Conservation (phyloP, 2,113 vertebrate genomes). For the Nycticebus coucang region DNA sequence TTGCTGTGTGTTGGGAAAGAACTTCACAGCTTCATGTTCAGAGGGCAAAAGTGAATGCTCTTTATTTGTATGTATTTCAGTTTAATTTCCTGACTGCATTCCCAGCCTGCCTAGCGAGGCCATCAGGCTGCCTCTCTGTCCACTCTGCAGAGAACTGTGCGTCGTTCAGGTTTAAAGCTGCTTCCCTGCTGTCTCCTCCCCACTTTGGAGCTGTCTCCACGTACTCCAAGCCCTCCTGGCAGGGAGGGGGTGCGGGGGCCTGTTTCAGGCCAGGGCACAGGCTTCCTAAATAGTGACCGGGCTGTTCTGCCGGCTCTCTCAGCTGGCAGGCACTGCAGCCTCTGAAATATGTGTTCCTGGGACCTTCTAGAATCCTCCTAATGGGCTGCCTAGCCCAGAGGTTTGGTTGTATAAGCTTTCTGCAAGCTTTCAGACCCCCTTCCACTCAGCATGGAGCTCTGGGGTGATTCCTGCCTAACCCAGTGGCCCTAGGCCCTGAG, state of each 20-base stretch:
- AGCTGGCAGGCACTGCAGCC: rapidly evolving
- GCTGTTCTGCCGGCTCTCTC: too few species aligned
- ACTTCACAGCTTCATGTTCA: background rate
- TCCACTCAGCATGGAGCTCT: background rate
- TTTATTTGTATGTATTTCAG: background rate
- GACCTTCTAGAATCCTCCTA: rapidly evolving
- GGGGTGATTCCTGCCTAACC: background rate
- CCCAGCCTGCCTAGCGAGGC: background rate
- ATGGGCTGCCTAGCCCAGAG: background rate
- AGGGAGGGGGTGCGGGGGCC: background rate
- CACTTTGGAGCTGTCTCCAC: too few species aligned
- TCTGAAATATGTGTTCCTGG: rapidly evolving
- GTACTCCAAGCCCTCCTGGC: background rate
- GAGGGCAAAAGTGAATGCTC: background rate
- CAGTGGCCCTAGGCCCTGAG: background rate
- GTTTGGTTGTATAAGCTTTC: background rate
- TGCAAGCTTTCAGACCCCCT: background rate
- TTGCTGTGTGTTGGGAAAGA: background rate
- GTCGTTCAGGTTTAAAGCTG: background rate
- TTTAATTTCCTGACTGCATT: background rate
- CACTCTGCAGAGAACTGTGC: background rate
- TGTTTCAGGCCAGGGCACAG: rapidly evolving
- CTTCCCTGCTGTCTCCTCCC: background rate
- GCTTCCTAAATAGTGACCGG: background rate
- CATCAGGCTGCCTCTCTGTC: too few species aligned